Percentiles rank a stretch among this genome's conserved stretches.
phyloP scores from a whole-genome alignment of 2,113 vertebrate genomes.

The Corydoras maculifer region DNA sequence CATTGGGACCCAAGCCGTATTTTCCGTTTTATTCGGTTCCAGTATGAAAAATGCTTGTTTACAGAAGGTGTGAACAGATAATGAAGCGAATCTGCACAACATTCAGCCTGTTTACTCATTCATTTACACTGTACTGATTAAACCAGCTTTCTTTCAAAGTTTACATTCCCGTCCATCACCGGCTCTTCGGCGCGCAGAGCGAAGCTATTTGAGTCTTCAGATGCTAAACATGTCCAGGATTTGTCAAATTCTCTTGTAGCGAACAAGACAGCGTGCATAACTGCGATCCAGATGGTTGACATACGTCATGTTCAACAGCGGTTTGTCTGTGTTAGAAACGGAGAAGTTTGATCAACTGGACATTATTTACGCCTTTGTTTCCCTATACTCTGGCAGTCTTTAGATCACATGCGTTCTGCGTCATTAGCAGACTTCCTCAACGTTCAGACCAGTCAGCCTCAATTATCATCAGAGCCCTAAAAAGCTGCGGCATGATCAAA shows the following conservation, averaged over 20 bases:
- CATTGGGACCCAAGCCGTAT: too few species aligned
- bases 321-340: constrained; percentile 19
- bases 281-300: constrained; percentile 35
- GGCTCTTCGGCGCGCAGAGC: too few species aligned
- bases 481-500: background rate
- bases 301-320: constrained; percentile 24
- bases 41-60: too few species aligned
- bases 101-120: too few species aligned
- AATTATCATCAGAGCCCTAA: constrained; percentile 30
- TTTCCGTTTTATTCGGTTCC: too few species aligned
- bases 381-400: constrained; percentile 4
- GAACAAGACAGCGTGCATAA: constrained; percentile 34
- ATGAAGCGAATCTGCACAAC: too few species aligned
- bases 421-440: constrained; percentile 32
- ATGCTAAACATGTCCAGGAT: background rate
- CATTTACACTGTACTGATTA: too few species aligned
- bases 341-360: constrained; percentile 35
- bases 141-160: too few species aligned
- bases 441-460: constrained; percentile 18
- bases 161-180: too few species aligned
- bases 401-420: constrained; percentile 18
- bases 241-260: constrained; percentile 23
- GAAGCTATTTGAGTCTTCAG: background rate
- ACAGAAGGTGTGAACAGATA: too few species aligned
- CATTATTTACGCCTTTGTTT: constrained; percentile 29